Evolutionary conservation across 2,113 vertebrate genomes (phyloP).

Genomic region (Tapirus terrestris): DNA sequence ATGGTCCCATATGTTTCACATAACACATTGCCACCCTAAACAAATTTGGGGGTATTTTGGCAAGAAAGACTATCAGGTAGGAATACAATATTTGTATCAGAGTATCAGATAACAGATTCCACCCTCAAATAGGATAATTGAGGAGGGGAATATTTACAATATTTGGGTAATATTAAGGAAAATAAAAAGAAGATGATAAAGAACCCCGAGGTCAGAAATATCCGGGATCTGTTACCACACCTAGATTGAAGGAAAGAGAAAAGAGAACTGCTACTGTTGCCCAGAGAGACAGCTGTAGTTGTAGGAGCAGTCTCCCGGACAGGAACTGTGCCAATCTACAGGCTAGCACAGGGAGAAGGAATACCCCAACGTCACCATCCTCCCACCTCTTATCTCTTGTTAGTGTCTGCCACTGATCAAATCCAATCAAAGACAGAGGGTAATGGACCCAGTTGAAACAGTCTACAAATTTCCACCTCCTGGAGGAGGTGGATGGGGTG

Average conservation of each 20-base stretch:
- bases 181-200: background rate
- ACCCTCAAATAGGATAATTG: background rate
- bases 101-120: background rate
- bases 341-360: background rate
- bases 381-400: background rate
- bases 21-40: background rate
- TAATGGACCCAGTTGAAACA: background rate
- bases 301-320: background rate
- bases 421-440: background rate
- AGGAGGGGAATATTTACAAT: background rate
- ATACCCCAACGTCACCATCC: fast-evolving
- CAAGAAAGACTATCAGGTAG: background rate
- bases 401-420: background rate
- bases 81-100: background rate
- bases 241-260: background rate
- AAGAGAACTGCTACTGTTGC: background rate
- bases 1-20: background rate
- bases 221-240: background rate
- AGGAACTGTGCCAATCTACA: background rate
- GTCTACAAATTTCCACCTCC: background rate
- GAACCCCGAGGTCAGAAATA: background rate
- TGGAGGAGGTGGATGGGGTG: background rate
- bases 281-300: background rate
- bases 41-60: background rate
- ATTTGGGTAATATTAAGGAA: background rate